Evolutionary conservation across 1,140 invertebrate species (phyloP), one percentile per base, ranked within the genome.

Genomic region (Globodera rostochiensis): DNA sequence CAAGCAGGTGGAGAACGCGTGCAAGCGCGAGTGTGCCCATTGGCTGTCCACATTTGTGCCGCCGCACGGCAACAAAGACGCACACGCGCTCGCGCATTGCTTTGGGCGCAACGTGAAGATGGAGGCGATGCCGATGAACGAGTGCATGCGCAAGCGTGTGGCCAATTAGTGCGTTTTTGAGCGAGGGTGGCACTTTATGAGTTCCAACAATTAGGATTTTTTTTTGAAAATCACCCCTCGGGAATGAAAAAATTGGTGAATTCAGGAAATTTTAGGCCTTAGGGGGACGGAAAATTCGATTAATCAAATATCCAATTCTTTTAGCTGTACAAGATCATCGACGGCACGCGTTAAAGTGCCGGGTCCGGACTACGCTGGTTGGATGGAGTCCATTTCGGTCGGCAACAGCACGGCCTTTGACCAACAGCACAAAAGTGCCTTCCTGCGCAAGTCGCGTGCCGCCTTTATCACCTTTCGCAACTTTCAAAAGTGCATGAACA

Each of bases 401-500:
- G 74, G 6, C 46, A 77, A 77, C 67, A n/a, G 9, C 67, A 67
- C 76, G 21, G 67, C 21, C 46, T 8, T 47, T 13, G 8, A 77
- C 15, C 46, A 64, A 45, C 53, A 25, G 19, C 75, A 77, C 8
- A 36, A 77, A 66, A 57, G 60, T 25, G 19, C 76, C 60, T 69
- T 77, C 21, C n/a, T 77, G 60, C 60, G 57, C 15, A 64, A 69
- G 49, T 13, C 76, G 4, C 64, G 60, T 4, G 57, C 57, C n/a
- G 60, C 76, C 4, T 77, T 69, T n/a, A 21, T 77, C 45, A 13
- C 64, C 45, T 76, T 76, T 57, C 46, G 74, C 19, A 76, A 76
- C 13, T 76, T 76, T 25, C 74, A 76, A 57, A 76, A 76, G 64
- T 76, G 74, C 15, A 76, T 76, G 74, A 76, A 76, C 4, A 76